Evolutionary conservation across 2,888 invertebrate genomes (phyloP).

Genomic region (Dysmachus trigonus): DNA sequence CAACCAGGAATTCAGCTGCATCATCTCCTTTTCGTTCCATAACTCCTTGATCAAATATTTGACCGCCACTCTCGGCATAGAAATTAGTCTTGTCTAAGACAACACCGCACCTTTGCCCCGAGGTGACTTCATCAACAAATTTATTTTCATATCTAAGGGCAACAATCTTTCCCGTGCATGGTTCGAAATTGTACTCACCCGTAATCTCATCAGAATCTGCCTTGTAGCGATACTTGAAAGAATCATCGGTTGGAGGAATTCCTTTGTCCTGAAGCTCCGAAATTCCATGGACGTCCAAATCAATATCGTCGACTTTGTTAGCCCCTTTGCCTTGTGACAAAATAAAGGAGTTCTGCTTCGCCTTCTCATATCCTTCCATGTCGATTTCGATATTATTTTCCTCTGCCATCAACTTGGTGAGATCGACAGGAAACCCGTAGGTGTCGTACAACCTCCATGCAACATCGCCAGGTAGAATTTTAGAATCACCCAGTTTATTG

Average conservation of each 20-base stretch:
- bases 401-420: conserved; percentile 97
- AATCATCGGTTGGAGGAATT: conserved; percentile 87
- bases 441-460: conserved; percentile 99
- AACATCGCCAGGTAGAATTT: conserved; percentile 89
- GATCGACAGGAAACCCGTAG: conserved; percentile 97
- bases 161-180: conserved; percentile 79
- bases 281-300: conserved; percentile 94
- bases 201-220: conserved; percentile 71
- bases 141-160: conserved; percentile 82
- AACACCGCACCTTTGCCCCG: conserved; percentile 91
- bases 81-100: conserved; percentile 92
- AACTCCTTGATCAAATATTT: conserved; percentile 96
- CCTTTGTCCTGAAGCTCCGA: conserved; percentile 83
- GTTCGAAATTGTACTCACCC: conserved; percentile 79
- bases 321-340: conserved; percentile 87
- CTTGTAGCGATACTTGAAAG: conserved; percentile 88
- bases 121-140: conserved; percentile 83
- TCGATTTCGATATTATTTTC: conserved; percentile 91
- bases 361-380: conserved; percentile 89
- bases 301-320: conserved; percentile 82
- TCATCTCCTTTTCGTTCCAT: conserved; percentile 84
- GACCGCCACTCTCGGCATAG: conserved; percentile 99
- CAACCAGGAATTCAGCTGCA: conserved; percentile 89
- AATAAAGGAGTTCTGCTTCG: conserved; percentile 88
- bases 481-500: conserved; percentile 76